These are phyloP conservation scores for Onchidella celtica DNA, from an alignment of 2,888 invertebrate genomes.

Conservation along the genomic window DNA sequence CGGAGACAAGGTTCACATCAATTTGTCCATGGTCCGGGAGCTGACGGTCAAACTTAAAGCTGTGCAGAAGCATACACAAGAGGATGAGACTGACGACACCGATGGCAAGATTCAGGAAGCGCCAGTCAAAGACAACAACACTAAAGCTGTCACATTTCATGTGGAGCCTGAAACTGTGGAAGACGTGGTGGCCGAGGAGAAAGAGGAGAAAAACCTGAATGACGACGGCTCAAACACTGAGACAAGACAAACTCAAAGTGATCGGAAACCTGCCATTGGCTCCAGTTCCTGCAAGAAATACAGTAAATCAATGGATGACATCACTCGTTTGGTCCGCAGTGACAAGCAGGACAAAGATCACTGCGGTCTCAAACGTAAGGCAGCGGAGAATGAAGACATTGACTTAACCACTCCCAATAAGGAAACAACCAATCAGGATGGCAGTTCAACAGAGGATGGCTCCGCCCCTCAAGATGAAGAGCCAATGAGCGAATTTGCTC, in stretches of 20 bases:
- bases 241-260: too few relatives aligned
- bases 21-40: constrained; percentile 43
- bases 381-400: constrained; percentile 18
- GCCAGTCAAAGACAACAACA: not conserved
- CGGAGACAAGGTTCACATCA: constrained; percentile 1
- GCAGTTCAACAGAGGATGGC: not conserved
- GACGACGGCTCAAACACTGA: not conserved
- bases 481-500: constrained; percentile 40
- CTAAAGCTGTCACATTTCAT: not conserved
- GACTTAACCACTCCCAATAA: not conserved
- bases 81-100: not conserved
- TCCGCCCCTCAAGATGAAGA: constrained; percentile 1
- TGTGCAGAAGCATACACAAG: constrained; percentile 10
- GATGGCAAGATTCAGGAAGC: not conserved
- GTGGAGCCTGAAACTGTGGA: not conserved
- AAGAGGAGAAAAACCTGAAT: not conserved
- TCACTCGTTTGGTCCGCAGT: not conserved
- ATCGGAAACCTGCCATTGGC: too few relatives aligned
- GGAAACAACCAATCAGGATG: not conserved
- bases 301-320: constrained; percentile 22
- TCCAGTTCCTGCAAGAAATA: not conserved
- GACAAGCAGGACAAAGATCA: not conserved
- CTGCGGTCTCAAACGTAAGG: not conserved
- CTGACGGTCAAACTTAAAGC: constrained; percentile 40
- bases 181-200: not conserved